Conservation (phyloP, 2,888 invertebrate genomes). For the Doris montereyensis region DNA sequence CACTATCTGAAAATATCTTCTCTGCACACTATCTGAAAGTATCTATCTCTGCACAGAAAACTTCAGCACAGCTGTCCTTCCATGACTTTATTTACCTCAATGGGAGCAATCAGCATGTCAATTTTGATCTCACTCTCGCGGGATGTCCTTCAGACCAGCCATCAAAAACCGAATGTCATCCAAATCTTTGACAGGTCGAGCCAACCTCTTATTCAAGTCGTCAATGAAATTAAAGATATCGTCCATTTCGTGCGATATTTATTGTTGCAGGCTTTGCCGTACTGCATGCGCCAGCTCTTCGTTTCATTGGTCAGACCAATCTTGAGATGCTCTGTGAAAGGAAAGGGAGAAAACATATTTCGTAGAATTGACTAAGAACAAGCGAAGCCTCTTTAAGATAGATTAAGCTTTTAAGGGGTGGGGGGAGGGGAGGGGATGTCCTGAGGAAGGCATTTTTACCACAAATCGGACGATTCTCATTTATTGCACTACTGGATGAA, state of each 20-base stretch:
- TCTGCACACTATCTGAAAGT: no score
- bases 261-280: conserved; percentile 72
- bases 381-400: no score
- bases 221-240: conserved; percentile 86
- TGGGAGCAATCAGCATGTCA: conserved; percentile 93
- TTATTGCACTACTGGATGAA: no score
- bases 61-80: no score
- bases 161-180: conserved; percentile 95
- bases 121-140: conserved; percentile 95
- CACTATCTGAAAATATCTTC: no score
- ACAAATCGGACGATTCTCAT: no score
- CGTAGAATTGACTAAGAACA: no score
- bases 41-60: no score
- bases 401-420: neutral
- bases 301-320: conserved; percentile 83
- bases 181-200: conserved; percentile 89
- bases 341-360: no score
- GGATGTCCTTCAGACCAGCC: conserved; percentile 93
- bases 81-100: conserved; percentile 83
- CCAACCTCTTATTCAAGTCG: conserved; percentile 84
- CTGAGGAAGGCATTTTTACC: no score
- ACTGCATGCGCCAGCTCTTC: conserved; percentile 71
- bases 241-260: conserved; percentile 73
- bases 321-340: conserved; percentile 79
- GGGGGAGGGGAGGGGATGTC: no score